phyloP scores from a whole-genome alignment of 1,140 invertebrate species.

The Diabrotica virgifera region DNA sequence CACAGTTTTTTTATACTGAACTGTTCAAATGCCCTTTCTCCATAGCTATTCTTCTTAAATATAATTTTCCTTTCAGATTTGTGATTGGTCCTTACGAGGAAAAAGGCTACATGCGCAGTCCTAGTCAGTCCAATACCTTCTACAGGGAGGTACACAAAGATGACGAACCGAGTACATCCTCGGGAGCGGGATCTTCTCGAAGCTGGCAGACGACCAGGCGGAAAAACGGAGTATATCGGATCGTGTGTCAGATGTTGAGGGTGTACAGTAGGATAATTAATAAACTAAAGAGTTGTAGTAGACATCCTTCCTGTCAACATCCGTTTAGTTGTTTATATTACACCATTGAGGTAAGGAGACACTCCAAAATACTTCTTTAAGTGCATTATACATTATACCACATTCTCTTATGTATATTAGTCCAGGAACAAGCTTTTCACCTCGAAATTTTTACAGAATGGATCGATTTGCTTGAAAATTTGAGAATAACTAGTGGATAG shows the following conservation, averaged over 20 bases:
- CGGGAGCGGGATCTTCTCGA: conserved; percentile 6
- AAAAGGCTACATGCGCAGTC: conserved; percentile 40
- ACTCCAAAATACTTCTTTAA: no score
- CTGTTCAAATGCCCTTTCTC: no score
- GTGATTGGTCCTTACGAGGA: conserved; percentile 64
- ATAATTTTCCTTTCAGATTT: conserved; percentile 50
- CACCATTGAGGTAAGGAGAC: conserved; percentile 50
- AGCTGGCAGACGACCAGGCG: conserved; percentile 28
- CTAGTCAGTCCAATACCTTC: conserved; percentile 35
- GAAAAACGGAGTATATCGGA: conserved; percentile 44
- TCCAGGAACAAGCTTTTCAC: no score
- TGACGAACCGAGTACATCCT: conserved; percentile 17
- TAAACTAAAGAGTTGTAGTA: conserved; percentile 52
- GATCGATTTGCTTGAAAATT: no score
- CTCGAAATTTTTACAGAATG: no score
- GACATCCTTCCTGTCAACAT: conserved; percentile 59
- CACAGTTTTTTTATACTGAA: no score
- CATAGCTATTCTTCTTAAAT: background rate
- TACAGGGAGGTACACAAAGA: conserved; percentile 33
- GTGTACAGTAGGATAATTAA: conserved; percentile 52
- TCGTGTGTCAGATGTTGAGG: conserved; percentile 49
- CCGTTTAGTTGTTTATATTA: conserved; percentile 61
- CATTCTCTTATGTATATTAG: no score
- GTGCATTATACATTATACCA: no score
- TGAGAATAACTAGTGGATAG: no score